Conservation (phyloP, 2,113 vertebrate species). For the Cyprinodon tularosa region DNA sequence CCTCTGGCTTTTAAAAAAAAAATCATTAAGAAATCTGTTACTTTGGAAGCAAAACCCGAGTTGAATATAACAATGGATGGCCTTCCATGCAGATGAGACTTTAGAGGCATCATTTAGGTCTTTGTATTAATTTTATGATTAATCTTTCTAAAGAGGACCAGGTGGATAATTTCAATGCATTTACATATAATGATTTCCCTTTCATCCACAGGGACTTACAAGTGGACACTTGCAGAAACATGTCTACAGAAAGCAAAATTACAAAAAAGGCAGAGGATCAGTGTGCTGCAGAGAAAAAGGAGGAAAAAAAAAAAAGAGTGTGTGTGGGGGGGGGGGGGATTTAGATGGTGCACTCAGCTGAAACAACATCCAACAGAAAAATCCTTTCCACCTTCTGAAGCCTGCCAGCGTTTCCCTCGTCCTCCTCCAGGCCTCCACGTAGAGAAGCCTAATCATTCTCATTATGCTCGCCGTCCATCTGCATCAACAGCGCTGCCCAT, state of each 20-base stretch:
- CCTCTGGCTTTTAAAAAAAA: conserved; percentile 3
- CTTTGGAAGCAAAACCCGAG: neutral
- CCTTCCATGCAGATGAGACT: conserved; percentile 8
- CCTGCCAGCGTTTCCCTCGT: conserved; percentile 24
- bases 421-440: conserved; percentile 44
- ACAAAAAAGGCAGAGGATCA: neutral
- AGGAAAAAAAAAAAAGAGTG: neutral
- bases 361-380: conserved; percentile 65
- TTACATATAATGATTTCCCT: conserved; percentile 1
- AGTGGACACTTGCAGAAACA: conserved; percentile 33
- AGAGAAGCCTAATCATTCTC: conserved; percentile 72
- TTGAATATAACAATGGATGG: neutral
- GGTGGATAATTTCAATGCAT: conserved; percentile 30
- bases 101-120: neutral
- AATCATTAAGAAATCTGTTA: conserved; percentile 7
- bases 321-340: conserved; percentile 1
- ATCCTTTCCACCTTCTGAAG: conserved; percentile 53
- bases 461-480: conserved; percentile 72
- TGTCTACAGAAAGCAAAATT: neutral
- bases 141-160: conserved; percentile 10
- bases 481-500: conserved; percentile 73
- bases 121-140: conserved; percentile 8
- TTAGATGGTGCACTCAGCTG: conserved; percentile 48
- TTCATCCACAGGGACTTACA: neutral
- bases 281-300: conserved; percentile 22